Evolutionary conservation across 2,113 vertebrate species (phyloP), one percentile per base, ranked within the genome.

Genomic region (Oenanthe melanoleuca): DNA sequence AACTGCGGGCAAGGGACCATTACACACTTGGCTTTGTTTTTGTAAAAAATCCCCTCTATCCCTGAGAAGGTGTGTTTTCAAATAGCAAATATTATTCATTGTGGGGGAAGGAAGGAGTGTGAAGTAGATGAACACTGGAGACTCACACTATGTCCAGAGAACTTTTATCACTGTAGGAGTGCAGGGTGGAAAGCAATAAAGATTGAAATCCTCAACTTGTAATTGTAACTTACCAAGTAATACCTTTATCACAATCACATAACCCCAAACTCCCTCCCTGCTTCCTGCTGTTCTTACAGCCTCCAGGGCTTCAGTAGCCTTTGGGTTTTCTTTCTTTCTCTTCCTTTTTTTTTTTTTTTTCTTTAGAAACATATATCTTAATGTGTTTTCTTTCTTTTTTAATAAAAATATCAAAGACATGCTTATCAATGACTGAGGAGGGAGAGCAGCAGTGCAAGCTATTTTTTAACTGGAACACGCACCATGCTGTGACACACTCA

Each of bases 391-490:
- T 97, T 97, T 97, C 86, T 70, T 97, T 98, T 98, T 97, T 96
- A 96, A 98, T 97, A 97, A 96, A 97, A 92, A 97, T 97, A 98
- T 98, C 95, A 98, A 98, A 98, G 97, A 92, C 77, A 85, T 95
- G 90, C 82, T 98, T 95, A 98, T 97, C 96, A 94, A 97, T 96
- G 97, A 96, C 95, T 80, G 95, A 94, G 72, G 87, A 96, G 42
- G 74, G 78, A 97, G 94, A 95, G 95, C 91, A 86, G 94, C 1
- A 0, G 94, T 87, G 55, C 92, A 96, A 95, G 94, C 97, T 98
- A 97, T 98, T 98, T 98, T 98, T 98, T 98, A 96, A 96, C 97
- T 96, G 96, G 96, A 98, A 98, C 98, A 97, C 85, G 97, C 97
- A 96, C 95, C 96, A 96, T 95, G 96, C 97, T 97, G 98, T 95